Percentiles rank a stretch among this genome's conserved stretches.
Conservation (phyloP, 1,140 invertebrate genomes). For the Stegodyphus mimosarum region DNA sequence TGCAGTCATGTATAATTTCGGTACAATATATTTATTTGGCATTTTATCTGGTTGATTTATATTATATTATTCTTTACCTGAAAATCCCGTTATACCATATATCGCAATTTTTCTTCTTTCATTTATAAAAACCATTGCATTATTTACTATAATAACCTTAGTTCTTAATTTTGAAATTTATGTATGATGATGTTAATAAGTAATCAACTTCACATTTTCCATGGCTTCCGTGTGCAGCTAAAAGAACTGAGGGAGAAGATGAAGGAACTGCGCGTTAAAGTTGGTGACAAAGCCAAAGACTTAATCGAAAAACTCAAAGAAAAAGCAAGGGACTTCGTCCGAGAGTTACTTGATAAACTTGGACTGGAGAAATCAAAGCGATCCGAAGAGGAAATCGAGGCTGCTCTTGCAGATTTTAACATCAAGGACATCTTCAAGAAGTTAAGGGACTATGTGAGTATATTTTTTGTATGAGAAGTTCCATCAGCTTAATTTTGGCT, state of each 20-base stretch:
- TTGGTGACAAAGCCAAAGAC: constrained; percentile 63
- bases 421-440: constrained; percentile 42
- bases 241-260: constrained; percentile 41
- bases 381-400: constrained; percentile 1
- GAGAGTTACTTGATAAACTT: constrained; percentile 46
- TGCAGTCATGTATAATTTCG: too few species aligned
- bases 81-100: too few species aligned
- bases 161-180: too few species aligned
- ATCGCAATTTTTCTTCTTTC: too few species aligned
- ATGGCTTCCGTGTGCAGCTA: background rate
- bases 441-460: constrained; percentile 31
- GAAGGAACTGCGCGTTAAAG: constrained; percentile 42
- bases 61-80: too few species aligned
- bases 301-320: constrained; percentile 71
- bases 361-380: background rate
- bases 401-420: constrained; percentile 3
- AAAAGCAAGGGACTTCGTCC: constrained; percentile 70
- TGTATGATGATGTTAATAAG: too few species aligned
- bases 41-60: too few species aligned
- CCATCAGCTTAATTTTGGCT: background rate
- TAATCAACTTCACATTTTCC: too few species aligned
- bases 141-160: too few species aligned
- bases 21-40: too few species aligned
- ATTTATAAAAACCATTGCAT: too few species aligned
- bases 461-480: background rate